phyloP scores from a whole-genome alignment of 1,140 invertebrate genomes.

The Panagrolaimus sp. region DNA sequence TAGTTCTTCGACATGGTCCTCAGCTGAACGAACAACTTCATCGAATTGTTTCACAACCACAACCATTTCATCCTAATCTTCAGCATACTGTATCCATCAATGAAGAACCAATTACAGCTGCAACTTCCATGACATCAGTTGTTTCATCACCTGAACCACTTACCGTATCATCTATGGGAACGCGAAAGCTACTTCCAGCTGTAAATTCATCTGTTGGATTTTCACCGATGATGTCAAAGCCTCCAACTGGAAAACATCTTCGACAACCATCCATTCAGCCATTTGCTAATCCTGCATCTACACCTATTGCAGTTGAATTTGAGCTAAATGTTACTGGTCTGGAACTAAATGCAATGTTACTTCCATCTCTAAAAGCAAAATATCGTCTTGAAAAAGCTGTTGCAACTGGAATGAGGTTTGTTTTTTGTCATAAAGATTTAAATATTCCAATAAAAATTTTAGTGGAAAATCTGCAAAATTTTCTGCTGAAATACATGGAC shows the following conservation, averaged over 20 bases:
- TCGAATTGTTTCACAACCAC: conserved; percentile 32
- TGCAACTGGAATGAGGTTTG: conserved; percentile 31
- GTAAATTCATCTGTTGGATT: neutral
- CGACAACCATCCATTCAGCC: neutral
- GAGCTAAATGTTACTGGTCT: conserved; percentile 41
- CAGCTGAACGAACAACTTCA: conserved; percentile 44
- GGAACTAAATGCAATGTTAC: conserved; percentile 63
- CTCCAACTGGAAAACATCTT: neutral
- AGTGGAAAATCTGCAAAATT: conserved; percentile 78
- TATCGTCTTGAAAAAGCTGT: conserved; percentile 64
- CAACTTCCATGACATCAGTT: neutral
- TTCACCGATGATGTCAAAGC: neutral
- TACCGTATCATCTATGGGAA: neutral
- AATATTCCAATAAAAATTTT: conserved; percentile 8
- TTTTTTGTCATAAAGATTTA: neutral
- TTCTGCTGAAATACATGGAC: conserved; percentile 58
- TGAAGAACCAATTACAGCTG: neutral
- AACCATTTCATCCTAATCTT: conserved; percentile 15
- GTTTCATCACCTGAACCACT: neutral
- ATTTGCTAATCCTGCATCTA: neutral
- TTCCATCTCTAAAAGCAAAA: conserved; percentile 89
- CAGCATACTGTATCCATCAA: neutral
- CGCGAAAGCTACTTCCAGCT: neutral
- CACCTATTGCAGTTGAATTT: conserved; percentile 29
- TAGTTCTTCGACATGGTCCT: conserved; percentile 39